Evolutionary conservation across 2,888 invertebrate species (phyloP).

Genomic region (Pyrochroa serraticornis): DNA sequence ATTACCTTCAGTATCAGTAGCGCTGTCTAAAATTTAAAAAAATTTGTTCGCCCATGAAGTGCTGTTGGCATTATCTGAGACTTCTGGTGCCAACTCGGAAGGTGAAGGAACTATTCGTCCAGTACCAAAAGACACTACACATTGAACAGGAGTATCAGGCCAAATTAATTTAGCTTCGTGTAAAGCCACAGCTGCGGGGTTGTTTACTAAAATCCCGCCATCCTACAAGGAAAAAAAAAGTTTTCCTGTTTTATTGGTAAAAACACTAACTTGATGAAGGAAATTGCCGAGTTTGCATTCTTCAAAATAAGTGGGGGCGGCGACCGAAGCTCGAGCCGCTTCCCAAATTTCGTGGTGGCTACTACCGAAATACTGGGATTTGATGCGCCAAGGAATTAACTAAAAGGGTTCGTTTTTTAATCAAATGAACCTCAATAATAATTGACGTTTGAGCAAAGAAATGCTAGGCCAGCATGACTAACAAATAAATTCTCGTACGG

Average conservation of each 20-base stretch:
- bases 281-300: slow-evolving; percentile 75
- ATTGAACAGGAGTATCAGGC: slow-evolving; percentile 75
- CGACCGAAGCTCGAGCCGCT: slow-evolving; percentile 86
- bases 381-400: too few species aligned
- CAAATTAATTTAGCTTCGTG: slow-evolving; percentile 86
- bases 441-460: too few species aligned
- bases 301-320: slow-evolving; percentile 90
- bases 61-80: slow-evolving; percentile 63
- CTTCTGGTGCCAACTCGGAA: slow-evolving; percentile 59
- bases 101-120: slow-evolving; percentile 63
- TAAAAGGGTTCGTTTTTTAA: too few species aligned
- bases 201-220: slow-evolving; percentile 85
- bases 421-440: too few species aligned
- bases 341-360: slow-evolving; percentile 77
- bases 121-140: slow-evolving; percentile 84
- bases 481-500: too few species aligned
- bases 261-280: slow-evolving; percentile 65
- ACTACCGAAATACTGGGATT: slow-evolving; percentile 75
- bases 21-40: slow-evolving; percentile 80
- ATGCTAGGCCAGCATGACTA: too few species aligned
- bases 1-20: slow-evolving; percentile 84
- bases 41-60: slow-evolving; percentile 80
- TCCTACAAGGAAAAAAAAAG: slow-evolving; percentile 61
- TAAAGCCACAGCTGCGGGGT: slow-evolving; percentile 86
- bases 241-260: background rate